These are phyloP conservation scores for Holothuria glaberrima DNA, from an alignment of 35 echinoderm and acorn worm species.

Conservation along the genomic window DNA sequence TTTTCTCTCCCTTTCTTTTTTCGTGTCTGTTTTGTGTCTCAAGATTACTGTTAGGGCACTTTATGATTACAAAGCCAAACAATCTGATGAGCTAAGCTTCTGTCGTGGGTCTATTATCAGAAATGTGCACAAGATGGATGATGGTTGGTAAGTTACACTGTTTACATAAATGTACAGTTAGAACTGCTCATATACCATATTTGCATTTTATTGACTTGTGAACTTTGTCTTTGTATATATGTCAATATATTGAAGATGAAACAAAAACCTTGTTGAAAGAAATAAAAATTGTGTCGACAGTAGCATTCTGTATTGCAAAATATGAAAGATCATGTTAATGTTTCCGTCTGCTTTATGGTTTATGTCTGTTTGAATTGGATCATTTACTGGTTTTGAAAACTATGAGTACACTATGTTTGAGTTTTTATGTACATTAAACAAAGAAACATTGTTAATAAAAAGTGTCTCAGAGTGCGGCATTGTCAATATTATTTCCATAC, in stretches of 20 bases:
- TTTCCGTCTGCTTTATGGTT: too few species aligned
- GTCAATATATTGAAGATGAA: too few species aligned
- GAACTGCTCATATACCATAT: too few species aligned
- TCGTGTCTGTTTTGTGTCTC: neutral
- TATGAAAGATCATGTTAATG: too few species aligned
- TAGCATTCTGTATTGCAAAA: too few species aligned
- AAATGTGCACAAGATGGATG: constrained; percentile 95
- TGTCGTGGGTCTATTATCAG: constrained; percentile 96
- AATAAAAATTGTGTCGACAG: too few species aligned
- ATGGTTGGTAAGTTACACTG: constrained; percentile 86
- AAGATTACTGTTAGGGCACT: constrained; percentile 91
- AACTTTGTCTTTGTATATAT: too few species aligned
- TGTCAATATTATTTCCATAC: too few species aligned
- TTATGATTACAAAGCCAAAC: constrained; percentile 91
- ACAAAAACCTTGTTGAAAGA: too few species aligned
- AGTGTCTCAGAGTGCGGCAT: neutral
- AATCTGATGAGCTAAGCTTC: constrained; percentile 86
- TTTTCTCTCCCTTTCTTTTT: neutral
- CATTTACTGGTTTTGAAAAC: neutral
- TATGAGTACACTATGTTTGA: neutral
- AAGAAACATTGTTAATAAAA: neutral
- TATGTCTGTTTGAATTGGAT: too few species aligned
- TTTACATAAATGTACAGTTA: too few species aligned
- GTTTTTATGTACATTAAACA: neutral
- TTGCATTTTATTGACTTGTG: too few species aligned